These are phyloP conservation scores for Lymantria dispar DNA, from an alignment of 2,888 invertebrate species.

Conservation along the genomic window DNA sequence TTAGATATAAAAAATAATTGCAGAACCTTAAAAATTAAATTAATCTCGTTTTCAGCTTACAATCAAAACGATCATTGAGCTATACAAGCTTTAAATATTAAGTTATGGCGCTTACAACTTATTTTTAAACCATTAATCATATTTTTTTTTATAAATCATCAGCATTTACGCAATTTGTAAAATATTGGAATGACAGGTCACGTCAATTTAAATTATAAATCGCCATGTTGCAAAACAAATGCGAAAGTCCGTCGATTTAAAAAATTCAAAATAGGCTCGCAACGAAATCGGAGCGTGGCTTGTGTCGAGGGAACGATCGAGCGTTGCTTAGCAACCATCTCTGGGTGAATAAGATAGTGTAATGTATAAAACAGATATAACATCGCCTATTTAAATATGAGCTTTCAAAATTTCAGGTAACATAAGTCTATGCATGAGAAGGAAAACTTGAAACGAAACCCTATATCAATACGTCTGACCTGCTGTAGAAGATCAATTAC, in stretches of 20 bases:
- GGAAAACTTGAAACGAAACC: too few relatives aligned
- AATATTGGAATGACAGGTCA: constrained; percentile 19
- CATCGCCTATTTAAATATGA: background rate
- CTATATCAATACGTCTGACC: too few relatives aligned
- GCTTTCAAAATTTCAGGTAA: too few relatives aligned
- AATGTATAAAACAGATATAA: background rate
- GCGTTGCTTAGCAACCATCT: constrained; percentile 59
- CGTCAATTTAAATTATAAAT: constrained; percentile 30
- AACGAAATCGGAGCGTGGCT: constrained; percentile 40
- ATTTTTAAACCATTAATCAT: too few relatives aligned
- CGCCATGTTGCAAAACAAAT: constrained; percentile 21
- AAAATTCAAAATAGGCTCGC: constrained; percentile 40
- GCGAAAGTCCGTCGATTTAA: constrained; percentile 5
- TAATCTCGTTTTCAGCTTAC: too few relatives aligned
- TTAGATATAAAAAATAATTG: too few relatives aligned
- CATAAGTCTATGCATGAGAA: too few relatives aligned
- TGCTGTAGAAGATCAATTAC: too few relatives aligned
- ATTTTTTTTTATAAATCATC: background rate
- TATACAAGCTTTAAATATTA: too few relatives aligned
- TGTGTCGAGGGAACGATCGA: constrained; percentile 50
- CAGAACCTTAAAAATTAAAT: too few relatives aligned
- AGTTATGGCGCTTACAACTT: too few relatives aligned
- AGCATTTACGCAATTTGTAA: background rate
- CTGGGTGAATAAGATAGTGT: constrained; percentile 36
- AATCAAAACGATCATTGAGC: too few relatives aligned